phyloP scores from a whole-genome alignment of 2,888 invertebrate species.

The Ctena decussata region DNA sequence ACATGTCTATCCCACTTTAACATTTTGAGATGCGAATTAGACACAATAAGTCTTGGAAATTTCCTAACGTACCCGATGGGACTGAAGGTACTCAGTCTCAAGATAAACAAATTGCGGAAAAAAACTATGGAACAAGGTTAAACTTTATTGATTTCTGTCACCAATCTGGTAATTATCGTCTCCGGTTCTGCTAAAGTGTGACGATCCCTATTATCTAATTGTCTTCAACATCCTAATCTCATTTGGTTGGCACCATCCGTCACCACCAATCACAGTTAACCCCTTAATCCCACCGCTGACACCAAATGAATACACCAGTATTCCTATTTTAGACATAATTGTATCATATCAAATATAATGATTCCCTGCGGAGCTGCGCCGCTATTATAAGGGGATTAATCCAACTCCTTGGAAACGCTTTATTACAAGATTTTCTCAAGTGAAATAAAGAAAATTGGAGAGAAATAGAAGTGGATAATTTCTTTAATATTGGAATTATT shows the following conservation, averaged over 20 bases:
- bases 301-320: slow-evolving; percentile 15
- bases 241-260: background rate
- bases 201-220: slow-evolving; percentile 13
- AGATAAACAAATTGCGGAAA: background rate
- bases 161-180: background rate
- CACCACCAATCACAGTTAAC: slow-evolving; percentile 7
- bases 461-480: slow-evolving; percentile 17
- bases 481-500: slow-evolving; percentile 11
- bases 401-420: slow-evolving; percentile 14
- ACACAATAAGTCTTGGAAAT: too few relatives aligned
- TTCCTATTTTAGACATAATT: slow-evolving; percentile 25
- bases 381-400: slow-evolving; percentile 18
- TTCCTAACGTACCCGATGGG: too few relatives aligned
- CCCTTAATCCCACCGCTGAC: slow-evolving; percentile 14
- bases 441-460: slow-evolving; percentile 12
- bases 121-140: background rate
- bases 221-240: background rate
- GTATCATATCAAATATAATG: slow-evolving; percentile 20
- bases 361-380: slow-evolving; percentile 1
- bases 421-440: slow-evolving; percentile 14
- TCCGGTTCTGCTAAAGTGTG: slow-evolving; percentile 4
- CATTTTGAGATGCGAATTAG: too few relatives aligned
- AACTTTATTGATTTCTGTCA: background rate
- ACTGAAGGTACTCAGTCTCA: too few relatives aligned
- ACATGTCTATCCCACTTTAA: too few relatives aligned